Conservation (phyloP, 1,140 invertebrate species). For the Mycetomoellerius zeteki region DNA sequence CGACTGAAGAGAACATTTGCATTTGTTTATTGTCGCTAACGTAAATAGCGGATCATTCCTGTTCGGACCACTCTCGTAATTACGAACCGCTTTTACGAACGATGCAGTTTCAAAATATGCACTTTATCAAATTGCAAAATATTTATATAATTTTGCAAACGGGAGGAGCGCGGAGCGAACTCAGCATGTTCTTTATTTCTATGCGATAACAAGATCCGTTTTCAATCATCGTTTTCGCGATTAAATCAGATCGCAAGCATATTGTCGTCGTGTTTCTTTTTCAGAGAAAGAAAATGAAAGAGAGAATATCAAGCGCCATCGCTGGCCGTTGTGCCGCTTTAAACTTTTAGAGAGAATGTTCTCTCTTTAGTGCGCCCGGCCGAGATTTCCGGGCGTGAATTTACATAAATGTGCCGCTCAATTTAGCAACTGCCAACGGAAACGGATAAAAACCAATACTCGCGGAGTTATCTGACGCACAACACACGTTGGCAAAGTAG, state of each 20-base stretch:
- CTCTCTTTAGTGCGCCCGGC: conserved; percentile 28
- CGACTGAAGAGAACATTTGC: background rate
- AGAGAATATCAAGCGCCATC: conserved; percentile 6
- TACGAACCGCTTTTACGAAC: background rate
- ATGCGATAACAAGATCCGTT: background rate
- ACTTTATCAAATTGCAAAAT: conserved; percentile 38
- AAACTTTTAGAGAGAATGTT: conserved; percentile 19
- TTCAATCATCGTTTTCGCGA: conserved; percentile 17
- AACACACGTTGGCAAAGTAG: background rate
- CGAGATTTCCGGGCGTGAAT: conserved; percentile 54
- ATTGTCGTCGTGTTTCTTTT: background rate
- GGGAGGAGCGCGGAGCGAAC: background rate
- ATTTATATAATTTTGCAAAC: conserved; percentile 32
- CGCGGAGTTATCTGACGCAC: conserved; percentile 31
- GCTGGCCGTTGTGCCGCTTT: background rate
- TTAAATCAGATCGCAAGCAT: conserved; percentile 29
- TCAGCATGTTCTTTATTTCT: conserved; percentile 21
- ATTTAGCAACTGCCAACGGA: conserved; percentile 57
- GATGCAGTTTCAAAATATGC: background rate
- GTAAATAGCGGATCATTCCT: conserved; percentile 22
- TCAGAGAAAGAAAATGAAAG: background rate
- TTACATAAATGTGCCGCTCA: conserved; percentile 66
- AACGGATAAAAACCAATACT: conserved; percentile 47
- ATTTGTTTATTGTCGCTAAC: background rate
- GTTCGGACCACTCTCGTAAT: conserved; percentile 24